Conservation (phyloP, 2,888 invertebrate species). For the Synergus itoensis region DNA sequence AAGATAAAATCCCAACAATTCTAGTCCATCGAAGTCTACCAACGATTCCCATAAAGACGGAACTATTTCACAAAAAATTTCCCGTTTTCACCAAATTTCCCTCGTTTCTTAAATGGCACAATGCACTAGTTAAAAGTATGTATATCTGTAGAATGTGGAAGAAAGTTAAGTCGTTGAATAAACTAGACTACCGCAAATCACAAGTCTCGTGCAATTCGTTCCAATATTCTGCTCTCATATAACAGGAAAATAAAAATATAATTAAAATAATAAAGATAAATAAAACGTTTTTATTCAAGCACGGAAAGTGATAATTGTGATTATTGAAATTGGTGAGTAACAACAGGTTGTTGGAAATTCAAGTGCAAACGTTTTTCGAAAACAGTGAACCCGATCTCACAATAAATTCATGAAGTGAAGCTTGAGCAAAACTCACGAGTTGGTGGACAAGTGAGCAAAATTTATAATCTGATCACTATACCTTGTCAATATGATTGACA, state of each 20-base stretch:
- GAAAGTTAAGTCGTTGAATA: slow-evolving; percentile 28
- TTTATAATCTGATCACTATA: not conserved
- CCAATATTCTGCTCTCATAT: not conserved
- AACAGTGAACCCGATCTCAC: not conserved
- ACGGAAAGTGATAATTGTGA: not conserved
- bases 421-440: not conserved
- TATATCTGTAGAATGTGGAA: slow-evolving; percentile 23
- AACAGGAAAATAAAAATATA: slow-evolving; percentile 2
- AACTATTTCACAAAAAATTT: not conserved
- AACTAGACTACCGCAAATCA: slow-evolving; percentile 31
- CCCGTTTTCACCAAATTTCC: slow-evolving; percentile 15
- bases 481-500: not conserved
- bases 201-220: not conserved
- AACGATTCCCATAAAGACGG: not conserved
- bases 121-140: not conserved
- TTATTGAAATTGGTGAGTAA: not conserved
- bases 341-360: not conserved
- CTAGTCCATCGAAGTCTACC: not conserved
- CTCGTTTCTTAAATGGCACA: slow-evolving; percentile 30
- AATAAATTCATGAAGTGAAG: not conserved
- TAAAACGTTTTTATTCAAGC: not conserved
- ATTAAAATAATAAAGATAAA: not conserved
- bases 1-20: not conserved
- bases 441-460: not conserved
- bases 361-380: not conserved